Evolutionary conservation across 2,113 vertebrate genomes (phyloP).

Genomic region (Elanoides forficatus): DNA sequence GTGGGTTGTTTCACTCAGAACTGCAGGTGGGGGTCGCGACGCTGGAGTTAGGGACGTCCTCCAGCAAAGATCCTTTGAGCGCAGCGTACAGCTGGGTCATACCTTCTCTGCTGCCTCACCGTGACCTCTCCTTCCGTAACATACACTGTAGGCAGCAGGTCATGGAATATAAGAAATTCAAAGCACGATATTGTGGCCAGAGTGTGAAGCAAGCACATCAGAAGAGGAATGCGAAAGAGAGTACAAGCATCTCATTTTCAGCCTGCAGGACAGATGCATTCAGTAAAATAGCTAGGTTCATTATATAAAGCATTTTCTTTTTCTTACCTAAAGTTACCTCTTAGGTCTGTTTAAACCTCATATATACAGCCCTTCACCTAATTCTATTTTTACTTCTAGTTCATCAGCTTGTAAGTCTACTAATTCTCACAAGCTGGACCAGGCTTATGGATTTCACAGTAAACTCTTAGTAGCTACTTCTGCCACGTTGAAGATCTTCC

Average conservation of each 20-base stretch:
- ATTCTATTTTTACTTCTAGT: not conserved
- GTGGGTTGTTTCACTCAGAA: rapidly evolving
- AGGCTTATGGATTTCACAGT: not conserved
- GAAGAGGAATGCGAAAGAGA: not conserved
- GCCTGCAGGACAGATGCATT: not conserved
- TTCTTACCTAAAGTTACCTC: not conserved
- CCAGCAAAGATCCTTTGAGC: not conserved
- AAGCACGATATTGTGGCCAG: rapidly evolving
- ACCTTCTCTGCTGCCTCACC: not conserved
- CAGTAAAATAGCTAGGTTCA: not conserved
- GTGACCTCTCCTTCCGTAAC: rapidly evolving
- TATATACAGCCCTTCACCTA: not conserved
- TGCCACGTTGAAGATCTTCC: not conserved
- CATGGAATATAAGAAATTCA: not conserved
- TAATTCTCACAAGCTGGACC: not conserved
- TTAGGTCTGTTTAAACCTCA: not conserved
- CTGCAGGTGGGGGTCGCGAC: rapidly evolving
- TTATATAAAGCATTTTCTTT: not conserved
- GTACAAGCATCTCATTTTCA: not conserved
- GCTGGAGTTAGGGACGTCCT: rapidly evolving
- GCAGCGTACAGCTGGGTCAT: rapidly evolving
- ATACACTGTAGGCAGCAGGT: rapidly evolving
- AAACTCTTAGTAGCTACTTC: not conserved
- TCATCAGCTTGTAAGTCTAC: not conserved
- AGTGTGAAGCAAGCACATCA: not conserved